Evolutionary conservation across 2,113 vertebrate genomes (phyloP).

Genomic region (Sinocyclocheilus anshuiensis): DNA sequence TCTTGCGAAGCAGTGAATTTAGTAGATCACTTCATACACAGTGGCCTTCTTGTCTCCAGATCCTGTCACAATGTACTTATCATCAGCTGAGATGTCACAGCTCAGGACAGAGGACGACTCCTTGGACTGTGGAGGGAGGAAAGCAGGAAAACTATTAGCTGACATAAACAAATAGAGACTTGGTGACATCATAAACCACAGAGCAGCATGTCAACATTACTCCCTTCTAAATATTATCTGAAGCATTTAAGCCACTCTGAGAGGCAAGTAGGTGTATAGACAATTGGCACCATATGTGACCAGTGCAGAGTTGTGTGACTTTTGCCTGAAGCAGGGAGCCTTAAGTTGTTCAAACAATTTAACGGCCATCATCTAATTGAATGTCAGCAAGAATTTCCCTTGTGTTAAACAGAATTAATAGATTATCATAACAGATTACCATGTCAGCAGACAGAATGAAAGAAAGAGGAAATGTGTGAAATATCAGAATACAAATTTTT

Average conservation of each 20-base stretch:
- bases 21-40: slow-evolving; percentile 98
- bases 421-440: no score
- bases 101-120: slow-evolving; percentile 96
- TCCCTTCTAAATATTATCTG: not conserved
- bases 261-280: not conserved
- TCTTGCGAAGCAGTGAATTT: slow-evolving; percentile 85
- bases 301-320: not conserved
- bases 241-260: not conserved
- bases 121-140: slow-evolving; percentile 81
- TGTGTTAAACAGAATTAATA: not conserved
- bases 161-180: not conserved
- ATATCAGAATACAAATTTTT: no score
- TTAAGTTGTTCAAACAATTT: not conserved
- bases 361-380: not conserved
- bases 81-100: slow-evolving; percentile 95
- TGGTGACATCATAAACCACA: not conserved
- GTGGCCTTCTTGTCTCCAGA: slow-evolving; percentile 98
- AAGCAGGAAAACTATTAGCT: slow-evolving; percentile 13
- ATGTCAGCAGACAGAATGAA: not conserved
- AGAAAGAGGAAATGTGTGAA: not conserved
- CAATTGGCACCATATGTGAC: not conserved
- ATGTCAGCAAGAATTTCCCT: not conserved
- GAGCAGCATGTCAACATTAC: not conserved
- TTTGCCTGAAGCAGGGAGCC: not conserved
- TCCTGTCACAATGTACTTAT: slow-evolving; percentile 97